Evolutionary conservation across 2,113 vertebrate genomes (phyloP).

Genomic region (Pleuronectes platessa): DNA sequence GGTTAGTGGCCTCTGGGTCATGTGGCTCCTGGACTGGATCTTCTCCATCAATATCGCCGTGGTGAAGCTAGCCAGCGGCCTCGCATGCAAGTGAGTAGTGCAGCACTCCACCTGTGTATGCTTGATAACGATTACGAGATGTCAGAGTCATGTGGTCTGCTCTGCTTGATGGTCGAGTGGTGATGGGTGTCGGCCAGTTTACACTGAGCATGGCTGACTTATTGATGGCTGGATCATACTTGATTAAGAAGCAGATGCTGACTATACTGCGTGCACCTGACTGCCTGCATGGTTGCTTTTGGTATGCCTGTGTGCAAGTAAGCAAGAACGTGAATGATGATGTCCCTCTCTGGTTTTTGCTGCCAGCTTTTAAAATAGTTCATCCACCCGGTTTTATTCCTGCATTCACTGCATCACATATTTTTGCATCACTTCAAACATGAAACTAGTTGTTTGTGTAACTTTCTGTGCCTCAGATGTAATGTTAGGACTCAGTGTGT

Average conservation of each 20-base stretch:
- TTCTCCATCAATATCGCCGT: constrained; percentile 81
- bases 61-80: constrained; percentile 81
- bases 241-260: constrained; percentile 54
- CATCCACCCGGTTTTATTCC: not conserved
- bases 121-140: not conserved
- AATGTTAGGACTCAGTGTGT: not conserved
- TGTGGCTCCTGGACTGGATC: constrained; percentile 86
- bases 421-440: constrained; percentile 2
- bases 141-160: not conserved
- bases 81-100: constrained; percentile 80
- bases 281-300: constrained; percentile 18
- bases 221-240: constrained; percentile 66
- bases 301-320: not conserved
- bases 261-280: constrained; percentile 11
- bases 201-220: constrained; percentile 45
- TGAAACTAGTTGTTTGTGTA: constrained; percentile 9
- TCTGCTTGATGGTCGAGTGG: constrained; percentile 15
- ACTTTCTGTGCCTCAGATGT: constrained; percentile 7
- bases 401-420: not conserved
- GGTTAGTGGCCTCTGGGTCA: constrained; percentile 53
- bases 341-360: not conserved
- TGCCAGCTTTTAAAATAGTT: constrained; percentile 15
- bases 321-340: not conserved
- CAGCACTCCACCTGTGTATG: constrained; percentile 5
- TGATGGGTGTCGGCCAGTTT: constrained; percentile 1